Base-by-base conservation (phyloP, 2,888 invertebrate genomes). In the Pristionchus maxplancki region DNA sequence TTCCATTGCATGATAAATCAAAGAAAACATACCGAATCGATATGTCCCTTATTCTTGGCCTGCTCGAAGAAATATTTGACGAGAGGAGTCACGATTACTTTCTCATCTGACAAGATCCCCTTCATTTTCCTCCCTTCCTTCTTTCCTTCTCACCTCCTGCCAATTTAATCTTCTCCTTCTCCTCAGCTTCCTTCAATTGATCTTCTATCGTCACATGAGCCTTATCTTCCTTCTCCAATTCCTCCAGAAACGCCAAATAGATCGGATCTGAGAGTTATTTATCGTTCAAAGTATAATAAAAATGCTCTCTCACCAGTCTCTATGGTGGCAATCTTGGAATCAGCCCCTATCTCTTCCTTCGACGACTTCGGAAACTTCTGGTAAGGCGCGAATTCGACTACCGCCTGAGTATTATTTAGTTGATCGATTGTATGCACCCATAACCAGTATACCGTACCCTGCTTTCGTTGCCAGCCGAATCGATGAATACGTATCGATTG, bases 401-500 rank as follows among this genome's bases (percentile, higher is more conserved):
- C 34, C 20, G 78, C 88, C 88, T 88, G 53, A 40, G n/a, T n/a
- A n/a, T n/a, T n/a, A n/a, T n/a, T n/a, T n/a, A n/a, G n/a, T n/a
- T n/a, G n/a, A n/a, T n/a, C n/a, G n/a, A n/a, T n/a, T n/a, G n/a
- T n/a, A n/a, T n/a, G n/a, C n/a, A n/a, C n/a, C n/a, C n/a, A n/a
- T n/a, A n/a, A n/a, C n/a, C n/a, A n/a, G n/a, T 74, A 37, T 44
- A 85, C 31, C 86, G 24, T 71, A 88, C 88, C 40, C 28, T 37
- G 17, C 78, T 81, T 28, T 78, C 78, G 31, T 78, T 81, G 15
- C 88, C 88, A 0, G 53, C 53, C 9, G 78, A 88, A 50, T 88
- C 88, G 64, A 88, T 82, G 67, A 88, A 88, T 15, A 82, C 67
- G 50, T 88, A 88, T 81, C 82, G 44, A 83, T 88, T 82, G 88